phyloP scores from a whole-genome alignment of 2,888 invertebrate species.

The Lissocephala sabroskyi region DNA sequence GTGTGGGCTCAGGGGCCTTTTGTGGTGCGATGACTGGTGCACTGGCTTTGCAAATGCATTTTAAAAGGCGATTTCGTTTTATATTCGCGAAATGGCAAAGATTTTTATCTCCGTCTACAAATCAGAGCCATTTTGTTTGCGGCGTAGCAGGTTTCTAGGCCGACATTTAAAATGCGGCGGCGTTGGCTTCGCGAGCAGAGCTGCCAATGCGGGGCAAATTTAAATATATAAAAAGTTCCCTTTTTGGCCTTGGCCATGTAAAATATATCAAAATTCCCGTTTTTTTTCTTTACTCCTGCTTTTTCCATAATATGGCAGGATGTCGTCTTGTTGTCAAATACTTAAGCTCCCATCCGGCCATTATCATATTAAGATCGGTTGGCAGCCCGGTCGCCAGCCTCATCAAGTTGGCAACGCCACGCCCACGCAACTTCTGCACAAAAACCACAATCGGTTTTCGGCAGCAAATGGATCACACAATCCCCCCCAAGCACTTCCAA shows the following conservation, averaged over 20 bases:
- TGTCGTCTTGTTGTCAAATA: constrained; percentile 39
- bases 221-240: neutral
- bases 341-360: constrained; percentile 5
- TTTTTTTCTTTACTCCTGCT: constrained; percentile 25
- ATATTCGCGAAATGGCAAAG: no score
- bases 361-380: neutral
- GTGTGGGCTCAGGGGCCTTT: no score
- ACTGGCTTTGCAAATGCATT: no score
- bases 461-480: constrained; percentile 54
- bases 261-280: constrained; percentile 21
- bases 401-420: constrained; percentile 16
- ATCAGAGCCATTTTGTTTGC: constrained; percentile 59
- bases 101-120: constrained; percentile 33
- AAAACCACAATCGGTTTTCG: constrained; percentile 57
- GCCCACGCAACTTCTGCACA: constrained; percentile 33
- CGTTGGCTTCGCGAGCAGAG: neutral
- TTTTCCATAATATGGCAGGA: constrained; percentile 21
- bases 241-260: constrained; percentile 17
- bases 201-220: constrained; percentile 22
- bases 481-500: constrained; percentile 47
- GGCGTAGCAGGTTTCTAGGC: constrained; percentile 33
- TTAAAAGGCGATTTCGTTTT: no score
- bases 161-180: constrained; percentile 21
- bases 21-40: no score
- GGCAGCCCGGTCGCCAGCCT: neutral